phyloP scores from a whole-genome alignment of 2,888 invertebrate genomes.

The Cryptophagus acutangulus region DNA sequence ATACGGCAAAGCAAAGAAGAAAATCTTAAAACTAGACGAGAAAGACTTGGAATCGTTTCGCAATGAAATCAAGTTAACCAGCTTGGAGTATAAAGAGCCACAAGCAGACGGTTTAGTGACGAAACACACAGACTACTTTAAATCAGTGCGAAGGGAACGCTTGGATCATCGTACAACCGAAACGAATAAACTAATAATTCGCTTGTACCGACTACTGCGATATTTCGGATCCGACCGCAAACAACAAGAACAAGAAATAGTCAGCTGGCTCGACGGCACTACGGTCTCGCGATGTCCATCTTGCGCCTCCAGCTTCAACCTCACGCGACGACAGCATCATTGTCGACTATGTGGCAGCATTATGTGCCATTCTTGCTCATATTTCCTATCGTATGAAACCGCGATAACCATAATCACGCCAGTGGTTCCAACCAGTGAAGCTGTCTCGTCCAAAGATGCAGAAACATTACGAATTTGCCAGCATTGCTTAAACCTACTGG shows the following conservation, averaged over 20 bases:
- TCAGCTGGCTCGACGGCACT: slow-evolving; percentile 90
- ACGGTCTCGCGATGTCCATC: slow-evolving; percentile 86
- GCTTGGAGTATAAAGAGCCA: slow-evolving; percentile 51
- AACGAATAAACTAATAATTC: slow-evolving; percentile 91
- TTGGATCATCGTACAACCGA: slow-evolving; percentile 88
- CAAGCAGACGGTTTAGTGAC: slow-evolving; percentile 63
- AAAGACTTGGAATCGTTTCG: slow-evolving; percentile 58
- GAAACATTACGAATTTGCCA: slow-evolving; percentile 67
- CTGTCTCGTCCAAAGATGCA: slow-evolving; percentile 40
- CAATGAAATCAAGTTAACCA: slow-evolving; percentile 42
- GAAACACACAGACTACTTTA: slow-evolving; percentile 72
- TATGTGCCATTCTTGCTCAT: slow-evolving; percentile 87
- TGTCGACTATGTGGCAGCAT: slow-evolving; percentile 92
- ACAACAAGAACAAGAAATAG: slow-evolving; percentile 68
- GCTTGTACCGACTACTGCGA: slow-evolving; percentile 83
- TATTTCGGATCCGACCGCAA: slow-evolving; percentile 68
- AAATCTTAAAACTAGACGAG: slow-evolving; percentile 73
- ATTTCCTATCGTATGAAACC: slow-evolving; percentile 71
- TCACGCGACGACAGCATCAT: slow-evolving; percentile 90
- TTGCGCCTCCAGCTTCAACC: slow-evolving; percentile 83
- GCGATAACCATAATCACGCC: slow-evolving; percentile 47
- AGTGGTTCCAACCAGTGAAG: slow-evolving; percentile 40
- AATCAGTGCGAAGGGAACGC: slow-evolving; percentile 58
- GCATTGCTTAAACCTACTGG: slow-evolving; percentile 76
- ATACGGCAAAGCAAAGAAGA: slow-evolving; percentile 86